These are phyloP conservation scores for Pandemis heparana DNA, from an alignment of 2,888 invertebrate genomes.

Conservation along the genomic window DNA sequence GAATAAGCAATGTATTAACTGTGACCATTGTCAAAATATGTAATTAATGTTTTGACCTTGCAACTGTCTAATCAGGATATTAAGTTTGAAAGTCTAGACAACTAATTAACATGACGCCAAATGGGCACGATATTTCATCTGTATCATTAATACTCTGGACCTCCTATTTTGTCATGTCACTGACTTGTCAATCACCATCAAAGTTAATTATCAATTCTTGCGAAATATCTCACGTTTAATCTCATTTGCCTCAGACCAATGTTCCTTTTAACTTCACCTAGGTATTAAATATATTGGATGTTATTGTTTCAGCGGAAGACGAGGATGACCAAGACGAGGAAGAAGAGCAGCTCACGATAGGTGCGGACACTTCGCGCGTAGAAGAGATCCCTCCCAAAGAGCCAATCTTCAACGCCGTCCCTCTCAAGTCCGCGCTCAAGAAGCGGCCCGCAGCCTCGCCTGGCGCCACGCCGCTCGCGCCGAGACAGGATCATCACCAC, in stretches of 20 bases:
- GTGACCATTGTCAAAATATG: not conserved
- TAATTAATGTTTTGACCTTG: not conserved
- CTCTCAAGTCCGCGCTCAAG: constrained; percentile 96
- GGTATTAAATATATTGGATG: not conserved
- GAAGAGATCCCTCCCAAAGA: constrained; percentile 97
- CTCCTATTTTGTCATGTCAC: not conserved
- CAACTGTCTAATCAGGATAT: not conserved
- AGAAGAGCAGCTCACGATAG: constrained; percentile 86
- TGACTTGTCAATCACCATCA: not conserved
- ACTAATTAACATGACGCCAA: constrained; percentile 15
- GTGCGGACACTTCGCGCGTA: constrained; percentile 92
- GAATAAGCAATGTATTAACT: not conserved
- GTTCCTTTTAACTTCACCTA: not conserved
- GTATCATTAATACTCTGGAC: not conserved
- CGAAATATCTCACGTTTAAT: not conserved
- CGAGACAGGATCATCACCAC: constrained; percentile 90
- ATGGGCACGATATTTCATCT: not conserved
- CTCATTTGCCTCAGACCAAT: no score
- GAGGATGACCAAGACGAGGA: constrained; percentile 89
- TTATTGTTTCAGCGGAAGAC: constrained; percentile 68
- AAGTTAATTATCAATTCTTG: not conserved
- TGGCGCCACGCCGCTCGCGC: constrained; percentile 81
- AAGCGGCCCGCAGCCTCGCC: constrained; percentile 92
- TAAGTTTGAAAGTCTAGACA: constrained; percentile 12
- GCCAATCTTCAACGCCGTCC: constrained; percentile 95